Evolutionary conservation across 1,140 invertebrate genomes (phyloP).

Genomic region (Dendroctonus valens): DNA sequence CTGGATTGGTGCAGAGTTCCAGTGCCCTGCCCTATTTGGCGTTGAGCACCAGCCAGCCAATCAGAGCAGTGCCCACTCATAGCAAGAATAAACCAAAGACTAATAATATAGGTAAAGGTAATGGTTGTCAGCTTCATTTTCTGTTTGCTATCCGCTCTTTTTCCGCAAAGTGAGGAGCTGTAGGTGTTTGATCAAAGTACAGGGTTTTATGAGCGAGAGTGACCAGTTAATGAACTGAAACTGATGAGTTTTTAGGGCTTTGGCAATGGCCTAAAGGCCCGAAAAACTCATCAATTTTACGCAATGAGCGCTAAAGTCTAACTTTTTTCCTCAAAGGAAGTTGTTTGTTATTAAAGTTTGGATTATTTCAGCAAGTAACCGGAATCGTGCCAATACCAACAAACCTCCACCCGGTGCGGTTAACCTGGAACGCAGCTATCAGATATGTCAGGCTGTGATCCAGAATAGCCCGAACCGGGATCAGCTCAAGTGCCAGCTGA

Average conservation of each 20-base stretch:
- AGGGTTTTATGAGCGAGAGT: too few relatives aligned
- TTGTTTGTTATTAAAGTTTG: slow-evolving; percentile 6
- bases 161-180: too few relatives aligned
- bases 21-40: slow-evolving; percentile 56
- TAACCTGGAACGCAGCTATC: slow-evolving; percentile 90
- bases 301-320: too few relatives aligned
- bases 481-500: slow-evolving; percentile 80
- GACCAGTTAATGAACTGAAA: not conserved
- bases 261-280: too few relatives aligned
- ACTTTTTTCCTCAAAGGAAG: too few relatives aligned
- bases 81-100: slow-evolving; percentile 47
- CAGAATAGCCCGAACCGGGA: slow-evolving; percentile 88
- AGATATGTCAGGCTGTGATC: slow-evolving; percentile 94
- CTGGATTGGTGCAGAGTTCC: slow-evolving; percentile 50
- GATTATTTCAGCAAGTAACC: slow-evolving; percentile 34
- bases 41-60: slow-evolving; percentile 52
- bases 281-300: too few relatives aligned
- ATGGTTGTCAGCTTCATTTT: slow-evolving; percentile 12
- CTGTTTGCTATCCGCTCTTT: too few relatives aligned
- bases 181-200: too few relatives aligned
- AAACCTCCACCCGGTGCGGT: slow-evolving; percentile 83
- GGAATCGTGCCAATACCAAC: slow-evolving; percentile 56
- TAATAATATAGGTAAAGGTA: slow-evolving; percentile 34
- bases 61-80: slow-evolving; percentile 49
- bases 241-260: not conserved